Percentiles rank a stretch among this genome's conserved stretches.
Evolutionary conservation across 1,140 invertebrate species (phyloP).

Genomic region (Dendrolimus kikuchii): DNA sequence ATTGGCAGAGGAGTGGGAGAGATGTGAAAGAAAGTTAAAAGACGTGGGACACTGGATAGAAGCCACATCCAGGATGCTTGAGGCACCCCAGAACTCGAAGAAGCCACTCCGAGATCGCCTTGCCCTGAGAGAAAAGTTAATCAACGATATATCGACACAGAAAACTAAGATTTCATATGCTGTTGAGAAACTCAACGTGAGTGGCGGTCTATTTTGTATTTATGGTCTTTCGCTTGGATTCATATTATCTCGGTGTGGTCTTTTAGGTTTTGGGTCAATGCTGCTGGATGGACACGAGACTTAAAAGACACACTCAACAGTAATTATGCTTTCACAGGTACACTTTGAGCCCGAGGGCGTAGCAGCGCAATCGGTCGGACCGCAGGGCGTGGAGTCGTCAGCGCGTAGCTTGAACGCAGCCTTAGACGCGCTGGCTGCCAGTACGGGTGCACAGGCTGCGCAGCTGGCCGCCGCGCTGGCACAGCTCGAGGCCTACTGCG

Average conservation of each 20-base stretch:
- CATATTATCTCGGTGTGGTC: too few species aligned
- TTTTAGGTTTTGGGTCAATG: too few species aligned
- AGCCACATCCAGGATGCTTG: constrained; percentile 84
- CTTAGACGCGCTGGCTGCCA: constrained; percentile 77
- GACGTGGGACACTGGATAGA: constrained; percentile 92
- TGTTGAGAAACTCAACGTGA: constrained; percentile 92
- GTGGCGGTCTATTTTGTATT: constrained; percentile 17
- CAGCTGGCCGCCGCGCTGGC: constrained; percentile 84
- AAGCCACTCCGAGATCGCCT: constrained; percentile 90
- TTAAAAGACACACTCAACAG: too few species aligned
- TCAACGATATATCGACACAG: constrained; percentile 90
- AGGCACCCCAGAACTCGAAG: constrained; percentile 87
- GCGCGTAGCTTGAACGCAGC: constrained; percentile 80
- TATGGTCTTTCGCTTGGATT: too few species aligned
- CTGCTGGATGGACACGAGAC: too few species aligned
- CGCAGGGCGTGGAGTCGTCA: constrained; percentile 81
- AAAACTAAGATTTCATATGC: constrained; percentile 92
- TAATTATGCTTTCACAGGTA: constrained; percentile 71
- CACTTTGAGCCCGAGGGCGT: constrained; percentile 88
- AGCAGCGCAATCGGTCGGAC: constrained; percentile 73
- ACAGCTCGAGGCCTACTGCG: constrained; percentile 90
- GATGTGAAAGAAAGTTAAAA: constrained; percentile 94
- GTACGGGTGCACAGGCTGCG: constrained; percentile 80
- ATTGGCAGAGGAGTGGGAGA: constrained; percentile 94
- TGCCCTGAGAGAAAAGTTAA: constrained; percentile 86